Evolutionary conservation across 2,113 vertebrate genomes (phyloP), one percentile per base, ranked within the genome.

Genomic region (Semnopithecus entellus): DNA sequence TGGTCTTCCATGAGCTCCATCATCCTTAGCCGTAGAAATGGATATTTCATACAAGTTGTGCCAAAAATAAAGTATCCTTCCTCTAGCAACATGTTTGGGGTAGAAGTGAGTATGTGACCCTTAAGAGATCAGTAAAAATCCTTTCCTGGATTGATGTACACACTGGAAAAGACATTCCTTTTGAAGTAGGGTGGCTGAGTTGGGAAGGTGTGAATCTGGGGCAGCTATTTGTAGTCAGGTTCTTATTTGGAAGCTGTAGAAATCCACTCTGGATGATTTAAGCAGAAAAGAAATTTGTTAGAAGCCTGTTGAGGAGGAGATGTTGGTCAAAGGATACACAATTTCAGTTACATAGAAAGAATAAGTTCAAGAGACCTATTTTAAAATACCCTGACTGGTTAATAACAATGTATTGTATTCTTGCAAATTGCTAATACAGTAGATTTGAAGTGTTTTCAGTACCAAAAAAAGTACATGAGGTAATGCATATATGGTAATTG

Each of bases 201-300:
- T 57, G 50, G 32, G 50, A 20, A 0, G 0, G 4, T 82, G 30
- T 73, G 78, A 52, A 64, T 12, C 45, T 55, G 22, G 73, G 20
- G 45, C 48, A 95, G 52, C 22, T 87, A 30, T 61, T 85, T 78
- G 27, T 18, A 68, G 76, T 96, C 35, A 73, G 6, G 11, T 30
- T 94, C n/a, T 88, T 91, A 86, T 57, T 17, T 75, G 55, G 50
- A 90, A 97, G 40, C 52, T 40, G 40, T 59, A n/a, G 75, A 94
- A 83, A 73, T 5, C 13, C 3, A 73, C 20, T 79, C 35, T 86
- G n/a, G 27, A 25, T 78, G 17, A 73, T 68, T 78, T 82, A 70
- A 88, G 64, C 9, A 32, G 75, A 78, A 79, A 89, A 94, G 5
- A 84, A 45, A 88, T 93, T 27, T 38, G n/a, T 76, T 35, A 32